phyloP scores from a whole-genome alignment of 2,888 invertebrate species.

The Drosophila pseudotalamancana region DNA sequence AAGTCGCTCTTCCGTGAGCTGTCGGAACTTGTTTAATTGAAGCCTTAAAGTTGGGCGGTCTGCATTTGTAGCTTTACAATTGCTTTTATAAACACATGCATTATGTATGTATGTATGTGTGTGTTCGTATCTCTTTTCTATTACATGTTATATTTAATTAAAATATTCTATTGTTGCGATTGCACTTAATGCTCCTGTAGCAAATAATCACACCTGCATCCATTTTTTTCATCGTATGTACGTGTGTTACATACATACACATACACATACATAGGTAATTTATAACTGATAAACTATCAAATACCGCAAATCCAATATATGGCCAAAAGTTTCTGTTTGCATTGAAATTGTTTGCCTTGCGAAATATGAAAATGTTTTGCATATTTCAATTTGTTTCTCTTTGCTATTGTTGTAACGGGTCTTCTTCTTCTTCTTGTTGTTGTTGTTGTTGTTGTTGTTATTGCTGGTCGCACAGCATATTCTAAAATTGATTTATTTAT shows the following conservation, averaged over 20 bases:
- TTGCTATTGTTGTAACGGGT: slow-evolving; percentile 12
- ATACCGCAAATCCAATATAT: slow-evolving; percentile 57
- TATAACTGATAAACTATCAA: slow-evolving; percentile 61
- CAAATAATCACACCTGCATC: slow-evolving; percentile 33
- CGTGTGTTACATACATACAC: background rate
- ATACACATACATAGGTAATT: slow-evolving; percentile 29
- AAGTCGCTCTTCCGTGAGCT: background rate
- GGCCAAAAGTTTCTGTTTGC: slow-evolving; percentile 48
- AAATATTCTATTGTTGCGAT: background rate
- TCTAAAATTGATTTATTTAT: slow-evolving; percentile 74
- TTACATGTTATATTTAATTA: slow-evolving; percentile 1
- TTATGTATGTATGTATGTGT: background rate
- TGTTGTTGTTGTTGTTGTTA: slow-evolving; percentile 20
- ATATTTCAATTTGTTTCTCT: slow-evolving; percentile 48
- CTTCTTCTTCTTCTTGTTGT: slow-evolving; percentile 6
- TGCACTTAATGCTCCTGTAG: background rate
- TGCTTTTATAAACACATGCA: background rate
- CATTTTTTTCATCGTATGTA: no score
- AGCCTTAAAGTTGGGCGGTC: no score
- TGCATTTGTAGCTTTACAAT: background rate
- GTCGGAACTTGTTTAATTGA: no score
- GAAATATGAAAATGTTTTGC: slow-evolving; percentile 59
- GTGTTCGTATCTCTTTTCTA: background rate
- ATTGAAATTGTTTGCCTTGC: slow-evolving; percentile 47
- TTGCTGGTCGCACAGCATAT: slow-evolving; percentile 43